These are phyloP conservation scores for Steinernema scapterisci DNA, from an alignment of 2,888 invertebrate genomes.

Conservation along the genomic window DNA sequence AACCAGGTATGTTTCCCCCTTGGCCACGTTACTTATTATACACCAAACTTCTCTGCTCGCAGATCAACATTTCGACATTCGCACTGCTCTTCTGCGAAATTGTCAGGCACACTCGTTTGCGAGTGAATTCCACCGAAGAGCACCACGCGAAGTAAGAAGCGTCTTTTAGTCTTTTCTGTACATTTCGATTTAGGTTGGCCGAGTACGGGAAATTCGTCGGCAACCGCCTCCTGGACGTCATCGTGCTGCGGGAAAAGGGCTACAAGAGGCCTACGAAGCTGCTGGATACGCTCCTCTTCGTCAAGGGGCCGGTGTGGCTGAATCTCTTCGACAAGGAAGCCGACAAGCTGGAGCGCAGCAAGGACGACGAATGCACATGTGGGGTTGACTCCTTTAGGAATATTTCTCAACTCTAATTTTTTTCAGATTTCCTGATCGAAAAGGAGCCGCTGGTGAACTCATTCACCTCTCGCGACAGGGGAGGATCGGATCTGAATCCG, in stretches of 20 bases:
- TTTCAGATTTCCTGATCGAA: slow-evolving; percentile 86
- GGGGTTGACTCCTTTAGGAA: too few species aligned
- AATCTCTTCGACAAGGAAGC: slow-evolving; percentile 94
- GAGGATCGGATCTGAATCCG: slow-evolving; percentile 91
- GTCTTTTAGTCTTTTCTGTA: slow-evolving; percentile 68
- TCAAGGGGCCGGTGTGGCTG: slow-evolving; percentile 95
- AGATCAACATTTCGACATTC: slow-evolving; percentile 72
- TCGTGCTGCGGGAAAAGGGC: slow-evolving; percentile 87
- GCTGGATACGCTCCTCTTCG: slow-evolving; percentile 87
- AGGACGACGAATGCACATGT: slow-evolving; percentile 91
- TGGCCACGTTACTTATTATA: too few species aligned
- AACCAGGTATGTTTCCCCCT: too few species aligned
- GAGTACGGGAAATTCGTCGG: slow-evolving; percentile 94
- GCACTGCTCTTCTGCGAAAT: slow-evolving; percentile 93
- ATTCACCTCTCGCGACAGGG: slow-evolving; percentile 93
- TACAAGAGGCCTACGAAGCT: slow-evolving; percentile 91
- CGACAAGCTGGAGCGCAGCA: slow-evolving; percentile 93
- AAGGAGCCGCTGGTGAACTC: slow-evolving; percentile 92
- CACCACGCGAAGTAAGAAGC: slow-evolving; percentile 78
- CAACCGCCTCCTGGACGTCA: slow-evolving; percentile 84
- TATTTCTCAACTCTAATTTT: too few species aligned
- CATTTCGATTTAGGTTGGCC: slow-evolving; percentile 74
- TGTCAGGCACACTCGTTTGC: slow-evolving; percentile 87
- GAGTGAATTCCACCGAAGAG: slow-evolving; percentile 87
- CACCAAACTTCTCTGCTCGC: background rate